Base-by-base conservation (phyloP, 2,888 invertebrate genomes). In the Listrodromus nycthemerus region DNA sequence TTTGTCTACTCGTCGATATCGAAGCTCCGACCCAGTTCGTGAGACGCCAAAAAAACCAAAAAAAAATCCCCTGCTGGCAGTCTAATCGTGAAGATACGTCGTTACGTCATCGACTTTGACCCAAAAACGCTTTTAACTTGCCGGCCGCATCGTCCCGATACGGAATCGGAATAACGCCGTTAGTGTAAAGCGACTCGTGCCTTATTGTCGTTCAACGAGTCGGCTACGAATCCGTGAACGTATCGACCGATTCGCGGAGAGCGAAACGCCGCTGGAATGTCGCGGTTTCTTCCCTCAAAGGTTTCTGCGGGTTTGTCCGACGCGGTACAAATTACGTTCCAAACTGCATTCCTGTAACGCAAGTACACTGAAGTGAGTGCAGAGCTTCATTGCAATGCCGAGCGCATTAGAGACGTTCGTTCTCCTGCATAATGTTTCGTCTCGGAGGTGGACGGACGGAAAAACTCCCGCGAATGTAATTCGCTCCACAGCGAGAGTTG, bases 381-480 rank as follows among this genome's bases (percentile, higher is more conserved):
- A 41, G 41, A 41, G 41, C 41, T 13, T 13, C 41, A 13, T 10
- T 41, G 2, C 13, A 41, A 41, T 13, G 41, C 19, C 5, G 21
- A 0, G 21, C 16, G 41, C 13, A 30, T 58, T 61, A n/a, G 21
- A 45, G 45, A 6, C 5, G 1, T 41, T 24, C 33, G 6, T 27
- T 61, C 16, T 13, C 41, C 21, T 37, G 10, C 37, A 10, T 21
- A 41, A 45, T 4, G 58, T 16, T 58, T 41, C 41, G 70, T 8
- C n/a, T n/a, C 41, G n/a, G 10, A 30, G 7, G 37, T 21, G 8
- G 50, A 30, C 1, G 13, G 63, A 55, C 27, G 16, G 52, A 45
- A 30, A 65, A 21, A 27, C 52, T 41, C n/a, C n/a, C 71, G 65
- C 37, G 71, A 37, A 41, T 71, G 65, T 71, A 71, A 71, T 79